Conservation (phyloP, 2,888 invertebrate genomes). For the Heliconius aoede region DNA sequence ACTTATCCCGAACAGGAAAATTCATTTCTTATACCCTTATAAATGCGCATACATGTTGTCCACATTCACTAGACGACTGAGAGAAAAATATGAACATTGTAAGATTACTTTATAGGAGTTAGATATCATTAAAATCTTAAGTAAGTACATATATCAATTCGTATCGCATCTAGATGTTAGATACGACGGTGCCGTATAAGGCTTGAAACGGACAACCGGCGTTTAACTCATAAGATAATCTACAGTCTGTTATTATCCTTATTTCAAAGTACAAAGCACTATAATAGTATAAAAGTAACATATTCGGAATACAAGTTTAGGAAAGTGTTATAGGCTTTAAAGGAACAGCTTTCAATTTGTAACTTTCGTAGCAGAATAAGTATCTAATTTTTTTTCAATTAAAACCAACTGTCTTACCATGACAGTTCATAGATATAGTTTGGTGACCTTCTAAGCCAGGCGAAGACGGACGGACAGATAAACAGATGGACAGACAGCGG, state of each 20-base stretch:
- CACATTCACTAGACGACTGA: constrained; percentile 1
- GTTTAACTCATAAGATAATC: neutral
- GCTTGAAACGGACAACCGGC: constrained; percentile 39
- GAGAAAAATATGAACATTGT: neutral
- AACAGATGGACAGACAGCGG: too few species aligned
- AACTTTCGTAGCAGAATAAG: neutral
- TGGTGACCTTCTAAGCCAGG: too few species aligned
- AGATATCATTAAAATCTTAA: constrained; percentile 18
- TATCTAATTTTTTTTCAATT: neutral
- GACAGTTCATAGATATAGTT: too few species aligned
- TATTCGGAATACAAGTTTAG: constrained; percentile 7
- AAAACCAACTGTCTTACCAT: too few species aligned
- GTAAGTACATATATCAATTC: constrained; percentile 31
- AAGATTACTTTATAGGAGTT: neutral
- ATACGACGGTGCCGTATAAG: constrained; percentile 47
- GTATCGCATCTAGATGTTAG: constrained; percentile 42
- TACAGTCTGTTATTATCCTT: constrained; percentile 1
- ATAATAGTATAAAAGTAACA: neutral
- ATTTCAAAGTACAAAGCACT: constrained; percentile 3
- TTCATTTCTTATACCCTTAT: neutral
- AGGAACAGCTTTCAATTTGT: constrained; percentile 29
- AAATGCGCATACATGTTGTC: neutral
- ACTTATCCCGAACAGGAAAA: neutral
- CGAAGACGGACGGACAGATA: too few species aligned
- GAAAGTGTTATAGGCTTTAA: constrained; percentile 29